Base-by-base conservation (phyloP, 2,113 vertebrate species). In the Rallus limicola region DNA sequence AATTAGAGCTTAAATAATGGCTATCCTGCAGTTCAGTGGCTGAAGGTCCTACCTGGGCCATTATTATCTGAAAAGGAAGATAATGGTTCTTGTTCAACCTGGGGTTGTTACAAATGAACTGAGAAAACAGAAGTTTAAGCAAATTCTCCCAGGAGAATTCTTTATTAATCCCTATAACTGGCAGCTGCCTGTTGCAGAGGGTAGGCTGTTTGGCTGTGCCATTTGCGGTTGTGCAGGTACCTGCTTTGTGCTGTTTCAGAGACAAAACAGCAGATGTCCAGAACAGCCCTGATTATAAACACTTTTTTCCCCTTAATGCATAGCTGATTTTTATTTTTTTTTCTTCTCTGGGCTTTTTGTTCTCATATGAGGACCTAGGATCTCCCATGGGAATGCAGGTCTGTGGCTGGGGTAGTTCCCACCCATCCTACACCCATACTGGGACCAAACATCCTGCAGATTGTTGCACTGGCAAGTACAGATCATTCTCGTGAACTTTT, bases 161-260 rank as follows among this genome's bases (percentile, higher is more conserved):
- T 59, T 72, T 71, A 59, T 24, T 60, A 62, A 77, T 42, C 11
- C 8, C 8, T 13, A 10, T 8, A 59, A 40, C 52, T 1, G 4
- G 14, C 1, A 7, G 12, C 26, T 58, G 26, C 52, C 6, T 56
- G 23, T 56, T 34, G 31, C 72, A 65, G 34, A 56, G 38, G 6
- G 5, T 50, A 34, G 25, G 28, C 36, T 44, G 17, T 40, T 78
- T 72, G 67, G 16, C 31, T 46, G 28, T 23, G 11, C 42, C 1
- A 0, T 56, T 56, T 34, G 15, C 36, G 23, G 19, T 12, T 90
- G 24, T 24, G 25, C 19, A 16, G 1, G 1, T 33, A 20, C 15
- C 14, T 60, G 33, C 42, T 83, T 74, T 3, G 0, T 75, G 53
- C 42, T 48, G 36, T 65, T 72, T 29, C 56, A 26, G 34, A 53